Conservation (phyloP, 2,113 vertebrate genomes). For the Probosciger aterrimus region DNA sequence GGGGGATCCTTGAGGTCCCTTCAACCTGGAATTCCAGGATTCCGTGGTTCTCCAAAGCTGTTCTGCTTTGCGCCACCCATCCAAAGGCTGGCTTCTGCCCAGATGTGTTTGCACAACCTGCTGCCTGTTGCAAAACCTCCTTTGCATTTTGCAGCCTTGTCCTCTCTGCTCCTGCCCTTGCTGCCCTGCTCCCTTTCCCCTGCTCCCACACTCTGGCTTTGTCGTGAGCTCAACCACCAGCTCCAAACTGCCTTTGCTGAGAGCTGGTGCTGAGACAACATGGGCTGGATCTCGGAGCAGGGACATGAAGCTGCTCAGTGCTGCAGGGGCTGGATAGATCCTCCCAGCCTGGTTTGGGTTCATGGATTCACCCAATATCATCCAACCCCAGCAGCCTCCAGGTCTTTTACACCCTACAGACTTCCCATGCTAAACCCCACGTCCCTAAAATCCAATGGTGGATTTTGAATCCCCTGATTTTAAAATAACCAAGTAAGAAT, state of each 20-base stretch:
- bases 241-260: neutral
- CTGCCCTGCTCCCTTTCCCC: neutral
- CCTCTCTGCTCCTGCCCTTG: neutral
- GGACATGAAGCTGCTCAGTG: neutral
- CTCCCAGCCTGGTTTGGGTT: too few relatives aligned
- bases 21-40: neutral
- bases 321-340: neutral
- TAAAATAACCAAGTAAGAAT: neutral
- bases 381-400: neutral
- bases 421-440: neutral
- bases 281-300: neutral
- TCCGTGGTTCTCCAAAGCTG: neutral
- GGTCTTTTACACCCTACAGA: neutral
- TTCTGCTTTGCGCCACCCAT: rapidly evolving
- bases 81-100: neutral
- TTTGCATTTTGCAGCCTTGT: too few relatives aligned
- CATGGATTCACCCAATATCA: neutral
- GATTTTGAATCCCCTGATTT: neutral
- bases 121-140: neutral
- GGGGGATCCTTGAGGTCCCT: neutral
- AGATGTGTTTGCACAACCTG: too few relatives aligned
- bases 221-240: neutral
- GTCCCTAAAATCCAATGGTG: neutral
- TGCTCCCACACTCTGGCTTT: neutral
- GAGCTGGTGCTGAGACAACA: neutral